Base-by-base conservation (phyloP, 2,113 vertebrate genomes). In the Dinomys branickii region DNA sequence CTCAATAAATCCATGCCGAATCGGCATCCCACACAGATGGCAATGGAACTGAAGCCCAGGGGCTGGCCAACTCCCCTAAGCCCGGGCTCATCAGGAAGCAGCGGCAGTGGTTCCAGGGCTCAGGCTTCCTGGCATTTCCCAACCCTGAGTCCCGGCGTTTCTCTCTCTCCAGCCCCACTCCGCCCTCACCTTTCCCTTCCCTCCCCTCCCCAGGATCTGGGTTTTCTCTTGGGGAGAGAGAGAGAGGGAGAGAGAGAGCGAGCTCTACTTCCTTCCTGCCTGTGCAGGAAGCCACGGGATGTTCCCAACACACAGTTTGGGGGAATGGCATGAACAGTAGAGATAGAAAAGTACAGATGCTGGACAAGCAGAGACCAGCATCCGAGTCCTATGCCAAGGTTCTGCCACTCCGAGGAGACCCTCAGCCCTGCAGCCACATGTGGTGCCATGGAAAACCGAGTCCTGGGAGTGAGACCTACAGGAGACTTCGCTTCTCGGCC, bases 21-120 rank as follows among this genome's bases (percentile, higher is more conserved):
- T 13, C 38, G 38, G 78, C 38, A 24, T 52, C 20, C 14, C 73
- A 80, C 0, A 1, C 16, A 65, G 22, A 50, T 35, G 33, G 80
- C 1, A 17, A 28, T 30, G 24, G 69, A 65, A 28, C 5, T 24
- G 26, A 65, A 59, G 33, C 54, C 24, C 26, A 35, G 28, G 30
- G 19, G 24, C 16, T n/a, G 33, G 80, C 19, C 20, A 41, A 77
- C 22, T 44, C 58, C 20, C 11, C 41, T 24, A 65, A 30, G 13
- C 44, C 50, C 38, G 33, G 0, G 1, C 38, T 22, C 0, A 10
- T 33, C 3, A 2, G 10, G 0, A 65, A 59, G 38, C 17, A 14
- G 67, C 59, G 26, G 54, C 38, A 58, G 41, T 11, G 20, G 24
- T 11, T 75, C 61, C 86, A 26, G 81, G 93, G 63, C 13, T 26